Evolutionary conservation across 2,113 vertebrate species (phyloP), one percentile per base, ranked within the genome.

Genomic region (Rhinopomastus cyanomelas): DNA sequence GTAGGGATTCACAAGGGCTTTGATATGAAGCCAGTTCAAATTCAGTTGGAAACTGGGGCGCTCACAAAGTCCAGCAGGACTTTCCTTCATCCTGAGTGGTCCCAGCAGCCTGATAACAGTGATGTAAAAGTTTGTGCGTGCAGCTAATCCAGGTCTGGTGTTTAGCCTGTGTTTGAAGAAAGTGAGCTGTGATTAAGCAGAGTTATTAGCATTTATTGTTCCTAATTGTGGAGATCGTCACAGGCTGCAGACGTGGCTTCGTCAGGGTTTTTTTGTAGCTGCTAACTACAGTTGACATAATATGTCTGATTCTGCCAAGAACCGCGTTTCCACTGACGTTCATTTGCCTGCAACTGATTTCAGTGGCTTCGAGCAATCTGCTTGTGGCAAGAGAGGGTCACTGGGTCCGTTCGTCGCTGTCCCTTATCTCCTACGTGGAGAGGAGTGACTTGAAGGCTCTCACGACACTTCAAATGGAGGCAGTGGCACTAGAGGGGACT

Each of bases 171-270:
- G 15, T 67, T 62, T 81, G 80, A 83, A 88, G 56, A 93, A 77
- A 37, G 29, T 5, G 77, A 25, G 19, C 27, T 81, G 29, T 71
- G 83, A 77, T 90, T 88, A 75, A 86, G 46, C 36, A 49, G 52
- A 72, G 20, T 67, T 91, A 91, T 64, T 83, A 74, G 73, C 46
- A 59, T 48, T 71, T 76, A 20, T 51, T 88, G 3, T 64, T 94
- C 66, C 61, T 42, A 60, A 17, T 79, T 44, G 46, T 46, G 48
- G 12, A 51, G 25, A 48, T 71, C 71, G 44, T 74, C 90, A 37
- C 18, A 77, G 29, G 23, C 37, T 44, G 36, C 37, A 75, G n/a
- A 32, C 36, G 18, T 79, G 48, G 26, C 18, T 51, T 52, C 20
- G 48, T 74, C 73, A 86, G 81, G 4, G 81, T 15, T 23, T 88